Conservation (phyloP, 1,140 invertebrate genomes). For the Batillaria attramentaria region DNA sequence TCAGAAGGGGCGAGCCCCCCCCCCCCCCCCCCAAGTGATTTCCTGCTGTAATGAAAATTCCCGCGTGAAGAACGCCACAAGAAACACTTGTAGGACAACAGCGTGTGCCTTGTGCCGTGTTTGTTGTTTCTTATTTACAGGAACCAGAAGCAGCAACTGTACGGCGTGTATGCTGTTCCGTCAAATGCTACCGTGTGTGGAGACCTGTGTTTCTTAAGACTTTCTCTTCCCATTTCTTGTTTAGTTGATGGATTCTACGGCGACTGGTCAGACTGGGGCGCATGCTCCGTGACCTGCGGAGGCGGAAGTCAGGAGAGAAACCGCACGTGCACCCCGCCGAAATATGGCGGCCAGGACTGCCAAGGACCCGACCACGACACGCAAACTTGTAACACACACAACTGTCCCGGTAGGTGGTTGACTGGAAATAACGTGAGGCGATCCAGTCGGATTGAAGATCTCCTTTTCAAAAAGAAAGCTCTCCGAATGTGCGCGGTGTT, state of each 20-base stretch:
- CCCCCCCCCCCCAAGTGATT: no score
- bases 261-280: conserved; percentile 82
- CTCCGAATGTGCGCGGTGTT: neutral
- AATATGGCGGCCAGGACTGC: conserved; percentile 52
- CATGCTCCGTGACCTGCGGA: conserved; percentile 91
- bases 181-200: no score
- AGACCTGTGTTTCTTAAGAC: neutral
- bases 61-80: no score
- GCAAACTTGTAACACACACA: conserved; percentile 45
- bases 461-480: neutral
- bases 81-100: no score
- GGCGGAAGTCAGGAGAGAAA: conserved; percentile 84
- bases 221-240: neutral
- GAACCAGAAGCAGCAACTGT: no score
- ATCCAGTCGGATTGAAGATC: conserved; percentile 80
- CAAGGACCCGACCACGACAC: conserved; percentile 43
- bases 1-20: no score
- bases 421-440: conserved; percentile 69
- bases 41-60: no score
- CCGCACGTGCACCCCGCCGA: conserved; percentile 48
- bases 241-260: conserved; percentile 56
- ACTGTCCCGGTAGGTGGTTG: conserved; percentile 59
- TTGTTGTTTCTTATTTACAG: no score
- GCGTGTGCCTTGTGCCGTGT: no score
- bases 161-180: no score